These are phyloP conservation scores for Trinorchestia longiramus DNA, from an alignment of 1,140 invertebrate genomes.

Conservation along the genomic window DNA sequence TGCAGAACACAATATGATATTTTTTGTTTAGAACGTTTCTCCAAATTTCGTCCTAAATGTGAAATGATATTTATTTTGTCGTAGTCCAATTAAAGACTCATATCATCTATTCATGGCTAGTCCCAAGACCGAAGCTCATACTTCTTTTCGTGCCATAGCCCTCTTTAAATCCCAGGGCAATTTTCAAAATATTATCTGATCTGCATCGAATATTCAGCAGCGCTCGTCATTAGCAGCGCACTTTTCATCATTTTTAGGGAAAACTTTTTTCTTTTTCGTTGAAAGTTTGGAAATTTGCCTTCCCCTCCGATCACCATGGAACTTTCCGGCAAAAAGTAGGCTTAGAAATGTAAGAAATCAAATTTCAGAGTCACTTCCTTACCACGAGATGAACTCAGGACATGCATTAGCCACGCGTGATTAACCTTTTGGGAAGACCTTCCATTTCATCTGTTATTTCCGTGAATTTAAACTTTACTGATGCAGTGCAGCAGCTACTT, in stretches of 20 bases:
- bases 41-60: no score
- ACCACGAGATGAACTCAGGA: background rate
- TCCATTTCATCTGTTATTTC: no score
- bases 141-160: background rate
- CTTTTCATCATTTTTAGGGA: background rate
- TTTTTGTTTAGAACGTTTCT: background rate
- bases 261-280: background rate
- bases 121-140: background rate
- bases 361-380: background rate
- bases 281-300: background rate
- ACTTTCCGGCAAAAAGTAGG: background rate
- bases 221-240: background rate
- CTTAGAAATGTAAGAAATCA: background rate
- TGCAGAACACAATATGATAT: background rate
- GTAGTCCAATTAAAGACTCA: background rate
- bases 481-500: no score
- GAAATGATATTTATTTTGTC: background rate
- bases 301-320: background rate
- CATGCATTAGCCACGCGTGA: background rate
- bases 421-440: background rate
- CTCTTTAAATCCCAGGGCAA: background rate
- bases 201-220: constrained; percentile 41
- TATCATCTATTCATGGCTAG: background rate
- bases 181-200: constrained; percentile 45
- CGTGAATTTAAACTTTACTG: no score